These are phyloP conservation scores for Neocrepidodera transversa DNA, from an alignment of 2,888 invertebrate genomes.

Conservation along the genomic window DNA sequence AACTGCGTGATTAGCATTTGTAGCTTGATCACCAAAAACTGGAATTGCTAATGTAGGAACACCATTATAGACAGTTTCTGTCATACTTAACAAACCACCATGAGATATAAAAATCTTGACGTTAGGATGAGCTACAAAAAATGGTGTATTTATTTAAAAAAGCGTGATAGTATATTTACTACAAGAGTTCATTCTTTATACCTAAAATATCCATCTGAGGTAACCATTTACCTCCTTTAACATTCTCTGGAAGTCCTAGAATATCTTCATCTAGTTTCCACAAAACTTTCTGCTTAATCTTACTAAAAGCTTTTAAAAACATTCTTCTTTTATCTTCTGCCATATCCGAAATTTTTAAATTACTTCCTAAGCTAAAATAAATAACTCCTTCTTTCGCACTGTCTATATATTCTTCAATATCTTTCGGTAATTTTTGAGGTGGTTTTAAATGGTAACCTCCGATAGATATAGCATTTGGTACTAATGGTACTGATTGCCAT, in stretches of 20 bases:
- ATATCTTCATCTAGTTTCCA: conserved; percentile 79
- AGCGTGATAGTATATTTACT: no score
- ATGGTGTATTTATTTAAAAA: no score
- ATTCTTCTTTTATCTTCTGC: conserved; percentile 65
- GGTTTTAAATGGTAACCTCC: conserved; percentile 63
- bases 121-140: conserved; percentile 43
- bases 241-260: conserved; percentile 67
- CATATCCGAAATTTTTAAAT: conserved; percentile 72
- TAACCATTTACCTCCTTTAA: conserved; percentile 71
- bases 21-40: conserved; percentile 43
- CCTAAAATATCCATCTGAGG: conserved; percentile 83
- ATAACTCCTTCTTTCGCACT: conserved; percentile 72
- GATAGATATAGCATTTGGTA: conserved; percentile 65
- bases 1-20: conserved; percentile 33
- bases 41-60: conserved; percentile 44
- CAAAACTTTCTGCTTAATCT: conserved; percentile 72
- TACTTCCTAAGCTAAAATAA: conserved; percentile 79
- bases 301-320: conserved; percentile 68
- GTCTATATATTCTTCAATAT: conserved; percentile 66
- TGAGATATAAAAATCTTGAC: conserved; percentile 43
- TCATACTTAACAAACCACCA: conserved; percentile 43
- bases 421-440: conserved; percentile 45
- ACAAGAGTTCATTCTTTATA: no score
- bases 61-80: conserved; percentile 43
- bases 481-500: conserved; percentile 60